Conservation (phyloP, 1,140 invertebrate genomes). For the Diabrotica undecimpunctata region DNA sequence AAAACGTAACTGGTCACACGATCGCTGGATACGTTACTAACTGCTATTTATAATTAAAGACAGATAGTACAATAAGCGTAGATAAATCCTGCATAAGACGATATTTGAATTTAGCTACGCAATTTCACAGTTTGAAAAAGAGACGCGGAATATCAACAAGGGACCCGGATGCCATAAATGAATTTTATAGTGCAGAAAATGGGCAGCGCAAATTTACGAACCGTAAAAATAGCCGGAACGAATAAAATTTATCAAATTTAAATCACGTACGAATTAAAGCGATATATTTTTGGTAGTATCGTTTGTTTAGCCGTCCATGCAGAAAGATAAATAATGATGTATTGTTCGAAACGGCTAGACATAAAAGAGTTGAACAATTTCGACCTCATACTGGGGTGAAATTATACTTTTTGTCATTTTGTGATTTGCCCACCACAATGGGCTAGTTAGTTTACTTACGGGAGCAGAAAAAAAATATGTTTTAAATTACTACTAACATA, state of each 20-base stretch:
- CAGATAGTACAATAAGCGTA: no score
- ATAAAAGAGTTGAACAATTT: conserved; percentile 8
- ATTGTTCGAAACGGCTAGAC: conserved; percentile 27
- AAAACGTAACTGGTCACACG: no score
- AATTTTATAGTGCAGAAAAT: conserved; percentile 20
- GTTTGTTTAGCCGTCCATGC: conserved; percentile 26
- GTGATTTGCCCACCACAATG: no score
- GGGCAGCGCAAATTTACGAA: conserved; percentile 10
- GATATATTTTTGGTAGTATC: conserved; percentile 32
- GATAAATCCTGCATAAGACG: no score
- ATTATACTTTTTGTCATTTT: no score
- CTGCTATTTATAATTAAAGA: no score
- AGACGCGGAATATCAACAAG: neutral
- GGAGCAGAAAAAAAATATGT: no score
- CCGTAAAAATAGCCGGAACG: conserved; percentile 21
- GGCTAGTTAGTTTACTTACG: no score
- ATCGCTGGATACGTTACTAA: no score
- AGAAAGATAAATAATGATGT: conserved; percentile 35
- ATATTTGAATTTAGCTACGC: no score
- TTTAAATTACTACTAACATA: no score
- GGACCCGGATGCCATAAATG: neutral
- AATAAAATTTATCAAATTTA: conserved; percentile 30
- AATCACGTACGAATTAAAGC: conserved; percentile 31
- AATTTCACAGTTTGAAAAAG: neutral
- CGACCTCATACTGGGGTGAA: no score